Percentiles rank a stretch among this genome's conserved stretches.
phyloP scores from a whole-genome alignment of 2,888 invertebrate genomes.

The Erannis defoliaria region DNA sequence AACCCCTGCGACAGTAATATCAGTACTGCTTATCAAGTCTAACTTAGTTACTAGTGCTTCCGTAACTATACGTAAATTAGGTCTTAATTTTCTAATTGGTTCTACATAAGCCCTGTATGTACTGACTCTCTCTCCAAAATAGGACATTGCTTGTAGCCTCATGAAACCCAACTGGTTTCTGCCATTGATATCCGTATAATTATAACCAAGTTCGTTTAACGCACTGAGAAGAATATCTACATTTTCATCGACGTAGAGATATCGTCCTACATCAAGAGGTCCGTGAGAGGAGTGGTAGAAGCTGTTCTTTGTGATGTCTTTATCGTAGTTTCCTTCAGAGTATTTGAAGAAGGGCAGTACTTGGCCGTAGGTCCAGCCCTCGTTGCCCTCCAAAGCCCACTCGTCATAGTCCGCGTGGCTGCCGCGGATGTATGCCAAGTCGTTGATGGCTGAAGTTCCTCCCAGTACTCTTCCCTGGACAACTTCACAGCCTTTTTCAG shows the following conservation, averaged over 20 bases:
- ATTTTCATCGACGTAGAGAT: constrained; percentile 77
- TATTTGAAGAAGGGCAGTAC: constrained; percentile 80
- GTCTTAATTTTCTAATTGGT: constrained; percentile 71
- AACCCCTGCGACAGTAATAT: constrained; percentile 64
- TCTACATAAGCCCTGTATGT: constrained; percentile 78
- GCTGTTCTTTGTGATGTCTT: constrained; percentile 77
- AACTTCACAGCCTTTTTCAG: constrained; percentile 70
- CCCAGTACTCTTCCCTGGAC: constrained; percentile 78
- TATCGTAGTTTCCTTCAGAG: constrained; percentile 82
- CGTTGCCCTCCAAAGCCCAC: constrained; percentile 77
- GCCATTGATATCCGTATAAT: constrained; percentile 80
- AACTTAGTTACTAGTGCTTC: constrained; percentile 79
- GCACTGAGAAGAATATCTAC: constrained; percentile 77
- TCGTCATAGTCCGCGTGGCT: constrained; percentile 81
- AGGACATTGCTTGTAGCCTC: constrained; percentile 79
- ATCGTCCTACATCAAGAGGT: constrained; percentile 77
- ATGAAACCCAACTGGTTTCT: constrained; percentile 78
- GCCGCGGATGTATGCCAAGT: constrained; percentile 81
- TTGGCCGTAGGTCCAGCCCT: constrained; percentile 76
- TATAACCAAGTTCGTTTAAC: constrained; percentile 76
- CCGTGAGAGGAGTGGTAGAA: constrained; percentile 79
- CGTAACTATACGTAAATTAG: constrained; percentile 70
- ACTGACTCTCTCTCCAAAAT: constrained; percentile 80
- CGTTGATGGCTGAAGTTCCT: constrained; percentile 77
- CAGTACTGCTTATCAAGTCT: constrained; percentile 62